Conservation (phyloP, 1,140 invertebrate species). For the Orchesella cincta region DNA sequence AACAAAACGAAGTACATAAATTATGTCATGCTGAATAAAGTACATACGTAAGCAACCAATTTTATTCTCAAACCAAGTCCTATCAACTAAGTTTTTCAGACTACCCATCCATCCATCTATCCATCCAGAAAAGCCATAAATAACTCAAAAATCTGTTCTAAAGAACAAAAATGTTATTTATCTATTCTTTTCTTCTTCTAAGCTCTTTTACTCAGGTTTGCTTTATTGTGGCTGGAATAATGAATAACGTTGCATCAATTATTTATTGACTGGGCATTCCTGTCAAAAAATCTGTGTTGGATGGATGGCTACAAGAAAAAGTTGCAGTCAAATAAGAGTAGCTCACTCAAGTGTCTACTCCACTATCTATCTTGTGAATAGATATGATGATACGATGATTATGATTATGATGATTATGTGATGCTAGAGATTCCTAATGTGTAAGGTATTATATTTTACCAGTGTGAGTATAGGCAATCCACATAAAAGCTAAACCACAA, state of each 20-base stretch:
- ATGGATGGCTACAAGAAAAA: background rate
- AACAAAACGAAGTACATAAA: background rate
- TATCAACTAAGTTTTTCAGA: background rate
- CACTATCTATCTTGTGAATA: background rate
- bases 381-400: background rate
- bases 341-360: background rate
- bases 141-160: conserved; percentile 20
- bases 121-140: conserved; percentile 24
- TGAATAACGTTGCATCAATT: conserved; percentile 17
- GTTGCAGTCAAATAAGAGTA: background rate
- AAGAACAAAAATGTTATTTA: conserved; percentile 2
- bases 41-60: background rate
- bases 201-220: background rate
- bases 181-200: background rate
- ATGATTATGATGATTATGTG: conserved; percentile 1
- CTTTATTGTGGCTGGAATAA: conserved; percentile 13
- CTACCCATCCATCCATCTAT: conserved; percentile 23
- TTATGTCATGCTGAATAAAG: background rate
- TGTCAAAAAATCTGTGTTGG: conserved; percentile 4
- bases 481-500: background rate
- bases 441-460: background rate
- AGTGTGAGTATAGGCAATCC: background rate
- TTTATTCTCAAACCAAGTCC: background rate
- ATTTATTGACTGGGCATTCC: conserved; percentile 15
- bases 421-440: background rate